These are phyloP conservation scores for Varroa destructor DNA, from an alignment of 1,140 invertebrate species.

Conservation along the genomic window DNA sequence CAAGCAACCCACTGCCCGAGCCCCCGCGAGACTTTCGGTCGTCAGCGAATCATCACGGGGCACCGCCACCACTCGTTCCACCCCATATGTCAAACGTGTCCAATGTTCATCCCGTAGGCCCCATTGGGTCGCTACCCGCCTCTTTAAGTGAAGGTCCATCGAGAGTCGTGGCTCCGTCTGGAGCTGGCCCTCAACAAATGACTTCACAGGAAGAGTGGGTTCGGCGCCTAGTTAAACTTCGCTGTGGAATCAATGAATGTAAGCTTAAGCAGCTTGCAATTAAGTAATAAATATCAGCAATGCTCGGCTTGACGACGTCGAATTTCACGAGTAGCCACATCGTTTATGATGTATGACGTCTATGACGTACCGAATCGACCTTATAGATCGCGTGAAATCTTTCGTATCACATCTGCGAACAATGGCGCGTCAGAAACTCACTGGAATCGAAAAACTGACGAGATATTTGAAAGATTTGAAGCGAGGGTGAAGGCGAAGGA, in stretches of 20 bases:
- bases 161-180: background rate
- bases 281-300: background rate
- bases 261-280: constrained; percentile 26
- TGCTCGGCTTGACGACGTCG: no score
- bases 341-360: no score
- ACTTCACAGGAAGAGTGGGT: constrained; percentile 27
- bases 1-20: background rate
- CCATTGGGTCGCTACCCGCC: background rate
- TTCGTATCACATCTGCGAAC: no score
- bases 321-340: no score
- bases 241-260: constrained; percentile 14
- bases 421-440: no score
- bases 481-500: no score
- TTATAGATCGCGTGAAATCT: no score
- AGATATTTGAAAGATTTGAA: no score
- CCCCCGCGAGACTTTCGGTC: constrained; percentile 20
- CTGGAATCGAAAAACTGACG: no score
- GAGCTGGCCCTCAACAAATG: constrained; percentile 8
- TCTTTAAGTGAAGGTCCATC: background rate
- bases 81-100: constrained; percentile 5
- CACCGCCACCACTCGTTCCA: no score
- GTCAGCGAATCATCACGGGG: no score
- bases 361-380: no score
- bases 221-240: constrained; percentile 12
- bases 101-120: constrained; percentile 9